These are phyloP conservation scores for Marcusenius ussheri DNA, from an alignment of 2,113 vertebrate genomes.

Conservation along the genomic window DNA sequence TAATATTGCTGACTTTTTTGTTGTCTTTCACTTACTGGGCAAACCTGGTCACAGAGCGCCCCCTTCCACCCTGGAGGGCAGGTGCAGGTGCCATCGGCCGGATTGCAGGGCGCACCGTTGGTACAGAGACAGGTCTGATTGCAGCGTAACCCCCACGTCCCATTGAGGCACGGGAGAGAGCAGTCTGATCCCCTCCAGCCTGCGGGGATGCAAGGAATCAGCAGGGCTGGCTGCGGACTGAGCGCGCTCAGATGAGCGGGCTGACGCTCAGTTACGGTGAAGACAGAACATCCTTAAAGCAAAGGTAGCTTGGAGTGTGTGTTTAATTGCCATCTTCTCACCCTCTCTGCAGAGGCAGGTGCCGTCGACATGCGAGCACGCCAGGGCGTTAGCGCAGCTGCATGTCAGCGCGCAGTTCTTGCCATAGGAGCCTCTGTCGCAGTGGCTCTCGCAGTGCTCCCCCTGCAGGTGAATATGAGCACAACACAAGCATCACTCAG, in stretches of 20 bases:
- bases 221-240: not conserved
- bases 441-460: slow-evolving; percentile 70
- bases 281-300: not conserved
- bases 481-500: not conserved
- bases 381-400: slow-evolving; percentile 65
- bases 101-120: slow-evolving; percentile 67
- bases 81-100: slow-evolving; percentile 68
- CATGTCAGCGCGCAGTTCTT: slow-evolving; percentile 67
- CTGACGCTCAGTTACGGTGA: not conserved
- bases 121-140: slow-evolving; percentile 77
- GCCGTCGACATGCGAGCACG: slow-evolving; percentile 75
- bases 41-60: slow-evolving; percentile 65
- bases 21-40: slow-evolving; percentile 61
- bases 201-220: slow-evolving; percentile 36
- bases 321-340: slow-evolving; percentile 34
- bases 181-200: slow-evolving; percentile 79
- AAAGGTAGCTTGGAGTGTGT: too few relatives aligned
- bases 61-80: slow-evolving; percentile 78
- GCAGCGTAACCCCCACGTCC: slow-evolving; percentile 79
- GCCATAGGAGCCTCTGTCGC: slow-evolving; percentile 67
- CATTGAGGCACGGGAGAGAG: slow-evolving; percentile 64
- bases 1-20: not conserved
- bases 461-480: slow-evolving; percentile 54
- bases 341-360: slow-evolving; percentile 84
- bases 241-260: not conserved